Conservation (phyloP, 2,797 vertebrate genomes). For the Lindbergichthys nudifrons region DNA sequence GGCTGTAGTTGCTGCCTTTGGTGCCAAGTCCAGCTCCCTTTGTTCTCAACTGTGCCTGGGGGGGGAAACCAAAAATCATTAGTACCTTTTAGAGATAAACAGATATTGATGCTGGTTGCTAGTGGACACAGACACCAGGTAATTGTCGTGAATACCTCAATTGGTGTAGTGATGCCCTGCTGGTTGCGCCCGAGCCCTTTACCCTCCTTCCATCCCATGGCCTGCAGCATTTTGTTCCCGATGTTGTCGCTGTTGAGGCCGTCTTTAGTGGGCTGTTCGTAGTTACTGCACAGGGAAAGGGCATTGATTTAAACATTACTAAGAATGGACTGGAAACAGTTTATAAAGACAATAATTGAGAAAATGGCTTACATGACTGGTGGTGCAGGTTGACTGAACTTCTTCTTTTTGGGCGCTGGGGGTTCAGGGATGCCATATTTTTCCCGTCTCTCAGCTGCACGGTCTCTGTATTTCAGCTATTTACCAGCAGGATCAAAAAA, state of each 20-base stretch:
- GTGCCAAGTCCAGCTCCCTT: constrained; percentile 96
- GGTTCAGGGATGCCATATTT: constrained; percentile 98
- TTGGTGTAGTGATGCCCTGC: constrained; percentile 97
- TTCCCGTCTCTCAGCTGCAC: constrained; percentile 96
- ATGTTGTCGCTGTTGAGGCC: constrained; percentile 98
- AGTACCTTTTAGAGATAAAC: background rate
- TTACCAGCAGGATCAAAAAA: constrained; percentile 7
- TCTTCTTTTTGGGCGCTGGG: constrained; percentile 96
- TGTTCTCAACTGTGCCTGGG: constrained; percentile 93
- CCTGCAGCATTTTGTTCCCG: constrained; percentile 99
- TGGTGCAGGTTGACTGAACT: constrained; percentile 90
- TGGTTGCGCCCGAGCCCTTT: constrained; percentile 96
- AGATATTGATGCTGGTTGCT: background rate
- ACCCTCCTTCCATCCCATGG: constrained; percentile 99
- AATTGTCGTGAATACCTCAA: constrained; percentile 86
- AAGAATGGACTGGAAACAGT: background rate
- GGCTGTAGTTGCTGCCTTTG: constrained; percentile 94
- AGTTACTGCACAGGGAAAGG: constrained; percentile 86
- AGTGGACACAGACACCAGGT: background rate
- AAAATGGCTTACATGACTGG: constrained; percentile 87
- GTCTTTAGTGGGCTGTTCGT: constrained; percentile 98
- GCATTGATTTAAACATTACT: background rate
- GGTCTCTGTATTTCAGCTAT: constrained; percentile 97
- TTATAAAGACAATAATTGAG: background rate
- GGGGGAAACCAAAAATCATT: background rate